Evolutionary conservation across 2,113 vertebrate genomes (phyloP).

Genomic region (Trochalopteron elliotii): DNA sequence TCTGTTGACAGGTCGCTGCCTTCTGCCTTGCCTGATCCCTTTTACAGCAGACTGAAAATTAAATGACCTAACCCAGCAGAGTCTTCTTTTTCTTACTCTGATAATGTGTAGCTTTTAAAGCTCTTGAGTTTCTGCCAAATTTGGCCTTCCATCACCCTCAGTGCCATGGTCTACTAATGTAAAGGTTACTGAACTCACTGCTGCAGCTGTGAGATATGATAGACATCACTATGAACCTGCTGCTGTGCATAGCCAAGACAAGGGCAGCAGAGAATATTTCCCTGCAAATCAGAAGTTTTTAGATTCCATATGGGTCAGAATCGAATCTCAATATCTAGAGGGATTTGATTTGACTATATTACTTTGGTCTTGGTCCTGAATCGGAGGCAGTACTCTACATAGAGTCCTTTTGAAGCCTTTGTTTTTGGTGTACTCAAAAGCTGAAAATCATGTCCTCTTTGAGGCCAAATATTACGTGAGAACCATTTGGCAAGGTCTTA

Average conservation of each 20-base stretch:
- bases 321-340: neutral
- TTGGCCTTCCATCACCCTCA: slow-evolving; percentile 9
- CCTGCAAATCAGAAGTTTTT: slow-evolving; percentile 9
- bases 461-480: neutral
- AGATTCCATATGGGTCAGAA: neutral
- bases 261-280: neutral
- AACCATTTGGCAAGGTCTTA: neutral
- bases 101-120: slow-evolving; percentile 43
- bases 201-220: slow-evolving; percentile 38
- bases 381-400: neutral
- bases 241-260: neutral
- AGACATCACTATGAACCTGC: neutral
- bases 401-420: neutral
- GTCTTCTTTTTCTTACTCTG: slow-evolving; percentile 4
- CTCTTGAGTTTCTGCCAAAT: slow-evolving; percentile 36
- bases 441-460: neutral
- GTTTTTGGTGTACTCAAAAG: neutral
- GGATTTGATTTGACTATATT: too few relatives aligned
- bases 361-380: neutral
- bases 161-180: slow-evolving; percentile 9
- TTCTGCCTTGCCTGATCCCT: slow-evolving; percentile 14
- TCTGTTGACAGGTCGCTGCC: neutral
- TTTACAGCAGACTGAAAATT: slow-evolving; percentile 37
- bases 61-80: slow-evolving; percentile 9
- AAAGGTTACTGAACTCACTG: slow-evolving; percentile 30